Percentiles rank a stretch among this genome's conserved stretches.
These are phyloP conservation scores for Pyxicephalus adspersus DNA, from an alignment of 2,113 vertebrate species.

Conservation along the genomic window DNA sequence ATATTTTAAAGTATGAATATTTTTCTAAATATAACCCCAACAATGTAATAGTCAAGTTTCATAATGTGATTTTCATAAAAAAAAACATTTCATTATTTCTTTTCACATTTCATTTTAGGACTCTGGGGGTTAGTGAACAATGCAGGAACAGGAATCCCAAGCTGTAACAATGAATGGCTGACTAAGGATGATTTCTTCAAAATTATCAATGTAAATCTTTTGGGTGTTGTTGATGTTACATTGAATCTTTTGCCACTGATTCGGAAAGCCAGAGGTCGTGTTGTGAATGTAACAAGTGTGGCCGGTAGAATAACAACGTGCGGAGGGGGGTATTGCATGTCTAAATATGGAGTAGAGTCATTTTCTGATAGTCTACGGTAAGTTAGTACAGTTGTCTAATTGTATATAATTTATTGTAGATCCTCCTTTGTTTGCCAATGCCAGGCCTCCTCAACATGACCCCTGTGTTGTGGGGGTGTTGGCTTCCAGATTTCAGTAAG, in stretches of 20 bases:
- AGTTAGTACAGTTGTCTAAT: background rate
- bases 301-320: background rate
- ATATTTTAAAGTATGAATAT: no score
- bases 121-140: constrained; percentile 38
- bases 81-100: background rate
- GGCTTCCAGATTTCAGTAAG: no score
- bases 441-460: no score
- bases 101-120: background rate
- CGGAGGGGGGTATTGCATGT: background rate
- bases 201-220: constrained; percentile 1
- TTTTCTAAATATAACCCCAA: no score
- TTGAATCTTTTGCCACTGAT: constrained; percentile 14
- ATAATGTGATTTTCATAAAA: no score
- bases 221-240: constrained; percentile 25
- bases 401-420: no score
- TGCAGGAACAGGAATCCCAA: constrained; percentile 18
- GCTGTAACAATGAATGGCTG: constrained; percentile 9
- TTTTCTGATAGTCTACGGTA: background rate
- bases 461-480: no score
- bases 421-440: no score
- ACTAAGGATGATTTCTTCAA: constrained; percentile 5
- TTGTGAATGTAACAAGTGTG: constrained; percentile 12
- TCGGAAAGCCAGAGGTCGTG: constrained; percentile 6
- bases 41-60: background rate
- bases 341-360: background rate